phyloP scores from a whole-genome alignment of 2,113 vertebrate species.

The Cyprinus carpio region DNA sequence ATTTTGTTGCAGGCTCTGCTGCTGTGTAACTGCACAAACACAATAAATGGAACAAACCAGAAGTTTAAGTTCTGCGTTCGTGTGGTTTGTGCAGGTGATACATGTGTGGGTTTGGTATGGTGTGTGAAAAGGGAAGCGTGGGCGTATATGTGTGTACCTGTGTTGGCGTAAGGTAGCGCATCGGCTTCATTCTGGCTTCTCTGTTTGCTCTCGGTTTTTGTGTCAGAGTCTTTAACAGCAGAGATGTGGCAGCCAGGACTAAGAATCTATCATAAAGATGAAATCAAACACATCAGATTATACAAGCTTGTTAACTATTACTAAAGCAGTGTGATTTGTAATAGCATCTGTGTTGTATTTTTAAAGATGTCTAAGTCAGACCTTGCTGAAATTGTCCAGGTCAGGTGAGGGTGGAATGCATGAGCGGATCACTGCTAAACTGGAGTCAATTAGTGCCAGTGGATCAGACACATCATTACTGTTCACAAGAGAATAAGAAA shows the following conservation, averaged over 20 bases:
- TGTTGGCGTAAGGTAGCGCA: not conserved
- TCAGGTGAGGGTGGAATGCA: not conserved
- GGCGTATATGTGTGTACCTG: slow-evolving; percentile 22
- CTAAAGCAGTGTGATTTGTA: not conserved
- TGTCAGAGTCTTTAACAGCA: not conserved
- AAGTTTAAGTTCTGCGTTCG: not conserved
- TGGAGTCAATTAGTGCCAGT: slow-evolving; percentile 39
- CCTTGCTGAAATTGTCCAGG: slow-evolving; percentile 48
- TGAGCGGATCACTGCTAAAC: slow-evolving; percentile 30
- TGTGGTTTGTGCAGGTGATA: not conserved
- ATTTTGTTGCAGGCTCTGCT: not conserved
- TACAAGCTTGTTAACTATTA: not conserved
- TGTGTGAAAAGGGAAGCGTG: not conserved
- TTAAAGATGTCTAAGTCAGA: slow-evolving; percentile 1
- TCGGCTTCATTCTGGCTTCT: not conserved
- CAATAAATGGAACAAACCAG: not conserved
- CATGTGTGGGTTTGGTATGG: not conserved
- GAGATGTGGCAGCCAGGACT: not conserved
- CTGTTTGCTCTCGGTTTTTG: slow-evolving; percentile 5
- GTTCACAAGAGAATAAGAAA: not conserved
- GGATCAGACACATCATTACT: slow-evolving; percentile 48
- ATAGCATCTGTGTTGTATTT: not conserved
- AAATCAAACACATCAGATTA: not conserved
- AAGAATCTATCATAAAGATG: slow-evolving; percentile 32
- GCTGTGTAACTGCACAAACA: slow-evolving; percentile 15